phyloP scores from a whole-genome alignment of 1,140 invertebrate species.

The Penaeus vannamei region DNA sequence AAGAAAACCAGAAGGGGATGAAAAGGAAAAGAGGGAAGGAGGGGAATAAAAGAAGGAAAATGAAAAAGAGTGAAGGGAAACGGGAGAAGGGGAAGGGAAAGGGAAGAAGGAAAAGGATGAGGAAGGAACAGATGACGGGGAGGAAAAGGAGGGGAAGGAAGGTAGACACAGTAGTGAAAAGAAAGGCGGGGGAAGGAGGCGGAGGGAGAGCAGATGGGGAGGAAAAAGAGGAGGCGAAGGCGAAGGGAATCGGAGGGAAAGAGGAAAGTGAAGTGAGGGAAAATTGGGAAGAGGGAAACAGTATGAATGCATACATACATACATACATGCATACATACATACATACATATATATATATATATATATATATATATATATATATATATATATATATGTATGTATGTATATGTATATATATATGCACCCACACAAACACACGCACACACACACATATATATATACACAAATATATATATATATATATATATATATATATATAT shows the following conservation, averaged over 20 bases:
- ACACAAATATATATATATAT: no score
- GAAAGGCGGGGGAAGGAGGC: neutral
- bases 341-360: no score
- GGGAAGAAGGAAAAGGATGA: neutral
- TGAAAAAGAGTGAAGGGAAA: neutral
- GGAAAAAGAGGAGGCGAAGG: neutral
- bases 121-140: neutral
- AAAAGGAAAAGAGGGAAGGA: neutral
- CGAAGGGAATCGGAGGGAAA: neutral
- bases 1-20: neutral
- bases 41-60: neutral
- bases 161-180: neutral
- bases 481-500: no score
- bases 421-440: no score
- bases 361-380: no score
- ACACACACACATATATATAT: no score
- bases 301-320: neutral
- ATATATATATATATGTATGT: no score
- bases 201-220: neutral
- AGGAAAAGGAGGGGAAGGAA: neutral
- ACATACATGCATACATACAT: slow-evolving; percentile 13
- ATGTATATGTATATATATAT: no score
- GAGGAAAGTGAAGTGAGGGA: neutral
- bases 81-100: neutral
- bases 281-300: neutral